phyloP scores from a whole-genome alignment of 2,797 vertebrate genomes.

The Tamandua tetradactyla region DNA sequence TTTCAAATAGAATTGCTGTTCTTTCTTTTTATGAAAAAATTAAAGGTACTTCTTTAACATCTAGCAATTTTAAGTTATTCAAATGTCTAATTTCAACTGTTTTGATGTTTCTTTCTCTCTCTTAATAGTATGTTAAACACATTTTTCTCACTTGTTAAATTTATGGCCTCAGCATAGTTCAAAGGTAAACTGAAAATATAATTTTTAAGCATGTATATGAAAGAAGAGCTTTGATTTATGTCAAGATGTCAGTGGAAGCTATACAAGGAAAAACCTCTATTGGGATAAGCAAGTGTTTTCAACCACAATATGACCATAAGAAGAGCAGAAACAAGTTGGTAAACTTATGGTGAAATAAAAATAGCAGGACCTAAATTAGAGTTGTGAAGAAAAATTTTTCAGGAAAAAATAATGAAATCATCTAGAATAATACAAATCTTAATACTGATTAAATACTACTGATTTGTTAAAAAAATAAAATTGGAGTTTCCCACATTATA shows the following conservation, averaged over 20 bases:
- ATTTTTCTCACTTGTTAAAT: neutral
- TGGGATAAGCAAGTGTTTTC: neutral
- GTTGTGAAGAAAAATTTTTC: neutral
- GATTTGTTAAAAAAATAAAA: slow-evolving; percentile 7
- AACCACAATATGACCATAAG: neutral
- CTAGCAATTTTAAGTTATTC: slow-evolving; percentile 9
- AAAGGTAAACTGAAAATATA: slow-evolving; percentile 8
- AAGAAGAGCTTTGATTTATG: slow-evolving; percentile 1
- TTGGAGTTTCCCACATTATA: neutral
- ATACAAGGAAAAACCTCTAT: neutral
- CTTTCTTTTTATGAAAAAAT: neutral
- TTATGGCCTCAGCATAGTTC: slow-evolving; percentile 5
- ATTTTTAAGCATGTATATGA: slow-evolving; percentile 26
- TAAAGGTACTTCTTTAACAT: slow-evolving; percentile 19
- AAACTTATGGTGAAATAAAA: neutral
- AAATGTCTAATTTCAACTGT: slow-evolving; percentile 5
- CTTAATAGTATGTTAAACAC: neutral
- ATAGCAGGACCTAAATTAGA: neutral
- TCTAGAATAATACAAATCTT: slow-evolving; percentile 24
- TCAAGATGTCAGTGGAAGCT: neutral
- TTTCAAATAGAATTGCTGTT: slow-evolving; percentile 7
- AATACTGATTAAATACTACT: neutral
- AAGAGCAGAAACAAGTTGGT: neutral
- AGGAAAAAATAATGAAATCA: neutral
- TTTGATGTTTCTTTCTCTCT: slow-evolving; percentile 9